Base-by-base conservation (phyloP, 2,113 vertebrate species). In the Trichechus manatus region DNA sequence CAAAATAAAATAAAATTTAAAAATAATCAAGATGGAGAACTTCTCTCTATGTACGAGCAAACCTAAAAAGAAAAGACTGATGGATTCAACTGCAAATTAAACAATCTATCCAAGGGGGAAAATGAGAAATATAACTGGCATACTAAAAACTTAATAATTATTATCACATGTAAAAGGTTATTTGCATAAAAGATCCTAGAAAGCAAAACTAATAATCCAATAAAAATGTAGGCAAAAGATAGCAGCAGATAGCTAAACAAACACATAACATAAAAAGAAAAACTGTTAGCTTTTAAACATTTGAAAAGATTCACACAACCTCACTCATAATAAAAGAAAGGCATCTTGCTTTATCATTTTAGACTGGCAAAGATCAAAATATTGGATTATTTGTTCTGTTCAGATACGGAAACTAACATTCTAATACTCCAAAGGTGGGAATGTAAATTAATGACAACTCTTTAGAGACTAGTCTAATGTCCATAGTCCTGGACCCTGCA, bases 1-100 rank as follows among this genome's bases (percentile, higher is more conserved):
- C 19, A 72, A 90, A 94, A 94, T 50, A 64, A 87, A 95, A 94
- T 59, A 59, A 44, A 78, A 33, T 50, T 78, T 83, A 31, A 94
- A 96, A 88, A 75, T 61, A 77, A 91, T 53, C 47, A 85, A 10
- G 39, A 5, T 36, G 31, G 1, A 11, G 1, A 81, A 53, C 15
- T 77, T 91, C 66, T 59, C 25, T 79, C 14, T 93, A 4, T 10
- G 4, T 64, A 42, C 59, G 31, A 91, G 9, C 13, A 95, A 89
- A 68, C 2, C 1, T 61, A 42, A 47, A 47, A 82, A 56, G 8
- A 78, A n/a, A 88, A 95, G 4, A 70, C 19, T 20, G 56, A 56
- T 29, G 3, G 56, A 68, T 72, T 87, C 3, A 25, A 74, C 19
- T 25, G 44, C 2, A 89, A 61, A 89, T 22, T 53, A 39, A 22